These are phyloP conservation scores for Merops nubicus DNA, from an alignment of 2,113 vertebrate species.

Conservation along the genomic window DNA sequence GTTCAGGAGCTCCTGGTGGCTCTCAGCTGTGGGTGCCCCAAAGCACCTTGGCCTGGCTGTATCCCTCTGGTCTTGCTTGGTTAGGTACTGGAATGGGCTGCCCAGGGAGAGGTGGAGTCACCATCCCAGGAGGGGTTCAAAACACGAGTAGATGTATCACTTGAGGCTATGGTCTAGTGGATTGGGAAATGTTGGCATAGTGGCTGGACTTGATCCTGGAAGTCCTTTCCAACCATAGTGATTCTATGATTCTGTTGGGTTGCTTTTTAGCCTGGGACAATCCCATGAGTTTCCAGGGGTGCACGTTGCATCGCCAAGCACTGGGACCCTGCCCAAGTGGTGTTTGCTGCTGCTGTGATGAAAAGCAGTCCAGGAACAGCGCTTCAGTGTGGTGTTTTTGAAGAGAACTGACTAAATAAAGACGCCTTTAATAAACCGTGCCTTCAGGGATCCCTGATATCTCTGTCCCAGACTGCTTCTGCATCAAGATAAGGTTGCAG, in stretches of 20 bases:
- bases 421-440: constrained; percentile 45
- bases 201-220: too few relatives aligned
- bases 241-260: too few relatives aligned
- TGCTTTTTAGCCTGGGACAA: not conserved
- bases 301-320: fast-evolving
- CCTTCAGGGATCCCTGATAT: not conserved
- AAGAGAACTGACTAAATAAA: not conserved
- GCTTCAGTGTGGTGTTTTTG: not conserved
- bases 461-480: constrained; percentile 24
- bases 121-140: too few relatives aligned
- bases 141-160: too few relatives aligned
- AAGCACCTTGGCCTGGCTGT: not conserved
- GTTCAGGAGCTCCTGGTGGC: not conserved
- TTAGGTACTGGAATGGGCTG: too few relatives aligned
- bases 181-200: too few relatives aligned
- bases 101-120: too few relatives aligned
- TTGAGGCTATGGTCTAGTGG: too few relatives aligned
- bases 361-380: not conserved
- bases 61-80: not conserved
- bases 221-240: too few relatives aligned
- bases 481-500: constrained; percentile 12
- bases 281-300: not conserved
- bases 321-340: not conserved
- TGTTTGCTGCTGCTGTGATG: not conserved
- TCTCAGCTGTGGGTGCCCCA: not conserved